A percentile compares a stretch with the other conserved stretches of the same genome.
Evolutionary conservation across 1,140 invertebrate species (phyloP).

Genomic region (Nylanderia fulva): DNA sequence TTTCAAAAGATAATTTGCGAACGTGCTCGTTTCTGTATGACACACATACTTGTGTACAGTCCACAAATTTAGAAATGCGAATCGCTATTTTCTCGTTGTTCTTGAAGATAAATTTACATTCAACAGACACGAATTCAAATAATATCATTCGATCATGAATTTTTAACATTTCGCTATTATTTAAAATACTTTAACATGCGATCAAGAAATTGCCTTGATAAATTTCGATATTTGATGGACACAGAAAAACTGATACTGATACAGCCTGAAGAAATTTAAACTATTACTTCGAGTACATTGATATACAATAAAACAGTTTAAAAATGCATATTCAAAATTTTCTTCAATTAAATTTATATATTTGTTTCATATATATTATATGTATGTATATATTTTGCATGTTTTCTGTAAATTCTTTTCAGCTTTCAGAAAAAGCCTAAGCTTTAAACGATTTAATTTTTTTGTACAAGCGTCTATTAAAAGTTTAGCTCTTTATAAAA

Average conservation of each 20-base stretch:
- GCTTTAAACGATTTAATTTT: too few species aligned
- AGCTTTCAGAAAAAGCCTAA: too few species aligned
- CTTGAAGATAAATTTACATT: conserved; percentile 15
- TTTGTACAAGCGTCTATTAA: too few species aligned
- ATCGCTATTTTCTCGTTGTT: neutral
- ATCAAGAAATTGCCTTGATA: neutral
- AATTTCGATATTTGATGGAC: neutral
- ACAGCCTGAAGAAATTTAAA: neutral
- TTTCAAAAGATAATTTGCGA: conserved; percentile 42
- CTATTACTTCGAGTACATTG: neutral
- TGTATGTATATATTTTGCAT: too few species aligned
- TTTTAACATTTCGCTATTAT: neutral
- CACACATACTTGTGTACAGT: neutral
- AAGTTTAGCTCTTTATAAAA: too few species aligned
- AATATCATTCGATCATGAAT: neutral
- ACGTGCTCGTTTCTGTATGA: conserved; percentile 12
- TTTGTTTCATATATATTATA: neutral
- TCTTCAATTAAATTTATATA: neutral
- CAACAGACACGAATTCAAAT: neutral
- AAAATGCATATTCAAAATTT: neutral
- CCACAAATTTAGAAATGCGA: conserved; percentile 40
- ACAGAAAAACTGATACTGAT: too few species aligned
- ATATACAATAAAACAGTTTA: neutral
- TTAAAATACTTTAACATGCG: neutral
- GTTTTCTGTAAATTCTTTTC: too few species aligned